Evolutionary conservation across 2,113 vertebrate species (phyloP), one percentile per base, ranked within the genome.

Genomic region (Spea multiplicata): DNA sequence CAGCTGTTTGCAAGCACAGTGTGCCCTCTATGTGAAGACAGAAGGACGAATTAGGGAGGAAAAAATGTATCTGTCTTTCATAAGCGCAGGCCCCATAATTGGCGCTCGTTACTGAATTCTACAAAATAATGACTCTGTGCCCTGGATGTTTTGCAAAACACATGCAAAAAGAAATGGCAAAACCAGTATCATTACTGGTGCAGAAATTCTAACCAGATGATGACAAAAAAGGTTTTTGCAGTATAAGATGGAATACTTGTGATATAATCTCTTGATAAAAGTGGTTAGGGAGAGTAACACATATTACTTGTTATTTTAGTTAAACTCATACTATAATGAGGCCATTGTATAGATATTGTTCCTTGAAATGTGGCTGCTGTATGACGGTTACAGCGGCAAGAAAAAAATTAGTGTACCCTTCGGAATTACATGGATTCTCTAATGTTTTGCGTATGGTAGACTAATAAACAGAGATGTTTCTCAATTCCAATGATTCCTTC

Each of bases 141-240:
- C 90, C 84, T 83, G 70, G 82, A 68, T 0, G 17, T 83, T 86
- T 89, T 90, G 87, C 82, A 88, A 85, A 87, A 87, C 87, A 91
- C 88, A 89, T 90, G 90, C 81, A 46, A 86, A 30, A 94, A 93
- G 92, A 96, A 94, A 93, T 91, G 87, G 92, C 84, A 85, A 88
- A 82, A 85, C 86, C 90, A 45, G 78, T 52, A 44, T 71, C 70
- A 89, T 90, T 87, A 89, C 90, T 88, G 88, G 89, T 83, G 87
- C 83, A 88, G 85, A 91, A 92, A 94, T 92, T 91, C 83, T 91
- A 92, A 91, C 90, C 93, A 95, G 89, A 95, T 94, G 92, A 92
- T 82, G 87, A 83, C 86, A 88, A 71, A 66, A 76, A 90, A 89
- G 83, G 81, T 88, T 80, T 64, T 73, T 47, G 71, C 66, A 72